phyloP scores from a whole-genome alignment of 2,888 invertebrate species.

The Eupithecia subumbrata region DNA sequence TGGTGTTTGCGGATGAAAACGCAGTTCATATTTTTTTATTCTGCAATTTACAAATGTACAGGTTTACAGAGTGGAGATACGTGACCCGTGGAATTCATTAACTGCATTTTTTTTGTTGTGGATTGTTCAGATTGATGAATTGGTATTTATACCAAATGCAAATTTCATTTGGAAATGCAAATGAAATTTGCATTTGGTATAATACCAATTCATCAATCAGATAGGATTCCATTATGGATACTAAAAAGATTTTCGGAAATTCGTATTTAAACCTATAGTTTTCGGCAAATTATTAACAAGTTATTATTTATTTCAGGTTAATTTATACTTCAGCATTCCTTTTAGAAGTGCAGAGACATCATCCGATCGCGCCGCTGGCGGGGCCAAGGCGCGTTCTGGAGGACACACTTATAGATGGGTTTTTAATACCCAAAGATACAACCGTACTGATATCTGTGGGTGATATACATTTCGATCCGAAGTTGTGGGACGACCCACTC shows the following conservation, averaged over 20 bases:
- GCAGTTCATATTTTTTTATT: not conserved
- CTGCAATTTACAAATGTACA: not conserved
- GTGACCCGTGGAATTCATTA: not conserved
- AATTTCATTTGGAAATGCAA: too few species aligned
- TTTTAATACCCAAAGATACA: slow-evolving; percentile 78
- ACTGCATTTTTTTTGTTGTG: too few species aligned
- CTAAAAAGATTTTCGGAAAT: not conserved
- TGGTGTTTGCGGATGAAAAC: not conserved
- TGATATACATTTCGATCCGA: slow-evolving; percentile 81
- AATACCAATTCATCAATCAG: too few species aligned
- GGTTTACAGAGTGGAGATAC: not conserved
- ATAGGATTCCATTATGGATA: too few species aligned
- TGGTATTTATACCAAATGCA: too few species aligned
- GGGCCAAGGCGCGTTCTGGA: slow-evolving; percentile 78
- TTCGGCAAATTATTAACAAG: not conserved
- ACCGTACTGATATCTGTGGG: slow-evolving; percentile 81
- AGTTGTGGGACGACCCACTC: slow-evolving; percentile 83
- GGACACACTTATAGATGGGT: slow-evolving; percentile 68
- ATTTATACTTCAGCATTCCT: slow-evolving; percentile 82
- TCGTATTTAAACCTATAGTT: not conserved
- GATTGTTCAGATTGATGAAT: not conserved
- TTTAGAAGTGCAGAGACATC: slow-evolving; percentile 83
- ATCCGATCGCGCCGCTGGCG: slow-evolving; percentile 80
- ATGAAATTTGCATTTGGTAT: too few species aligned
- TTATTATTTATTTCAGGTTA: slow-evolving; percentile 62